Percentiles rank a stretch among this genome's conserved stretches.
Conservation (phyloP, 2,888 invertebrate genomes). For the Myathropa florea region DNA sequence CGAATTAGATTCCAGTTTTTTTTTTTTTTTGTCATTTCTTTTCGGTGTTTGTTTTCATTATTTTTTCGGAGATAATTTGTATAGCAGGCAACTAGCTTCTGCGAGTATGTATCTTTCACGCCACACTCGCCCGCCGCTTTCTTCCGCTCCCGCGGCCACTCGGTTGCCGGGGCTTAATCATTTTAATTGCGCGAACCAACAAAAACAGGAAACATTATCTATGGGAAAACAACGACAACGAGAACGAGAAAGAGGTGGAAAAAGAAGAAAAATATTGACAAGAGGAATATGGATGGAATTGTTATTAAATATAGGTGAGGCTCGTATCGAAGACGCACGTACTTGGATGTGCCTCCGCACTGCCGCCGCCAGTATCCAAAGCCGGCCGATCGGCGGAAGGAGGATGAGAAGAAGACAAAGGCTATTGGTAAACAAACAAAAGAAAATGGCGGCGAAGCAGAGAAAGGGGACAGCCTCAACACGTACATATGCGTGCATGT, state of each 20-base stretch:
- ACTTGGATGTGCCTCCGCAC: background rate
- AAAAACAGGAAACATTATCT: constrained; percentile 38
- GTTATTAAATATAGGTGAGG: constrained; percentile 17
- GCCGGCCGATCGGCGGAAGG: background rate
- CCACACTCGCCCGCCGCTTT: background rate
- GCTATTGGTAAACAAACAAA: background rate
- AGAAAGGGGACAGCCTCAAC: background rate
- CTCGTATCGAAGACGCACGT: constrained; percentile 8
- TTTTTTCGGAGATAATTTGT: background rate
- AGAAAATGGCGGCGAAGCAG: background rate
- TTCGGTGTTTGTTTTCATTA: background rate
- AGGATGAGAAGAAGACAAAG: background rate
- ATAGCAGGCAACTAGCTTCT: background rate
- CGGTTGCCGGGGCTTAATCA: constrained; percentile 26
- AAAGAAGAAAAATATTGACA: background rate
- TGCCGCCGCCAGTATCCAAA: background rate
- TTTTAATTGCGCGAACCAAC: constrained; percentile 28
- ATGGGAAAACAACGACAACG: background rate
- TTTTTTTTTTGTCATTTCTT: background rate
- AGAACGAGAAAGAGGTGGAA: background rate
- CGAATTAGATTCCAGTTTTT: background rate
- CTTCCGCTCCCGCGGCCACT: background rate
- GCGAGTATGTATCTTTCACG: constrained; percentile 4
- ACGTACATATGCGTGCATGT: background rate
- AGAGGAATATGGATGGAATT: background rate